Conservation (phyloP, 2,888 invertebrate species). For the Conomelus anceps region DNA sequence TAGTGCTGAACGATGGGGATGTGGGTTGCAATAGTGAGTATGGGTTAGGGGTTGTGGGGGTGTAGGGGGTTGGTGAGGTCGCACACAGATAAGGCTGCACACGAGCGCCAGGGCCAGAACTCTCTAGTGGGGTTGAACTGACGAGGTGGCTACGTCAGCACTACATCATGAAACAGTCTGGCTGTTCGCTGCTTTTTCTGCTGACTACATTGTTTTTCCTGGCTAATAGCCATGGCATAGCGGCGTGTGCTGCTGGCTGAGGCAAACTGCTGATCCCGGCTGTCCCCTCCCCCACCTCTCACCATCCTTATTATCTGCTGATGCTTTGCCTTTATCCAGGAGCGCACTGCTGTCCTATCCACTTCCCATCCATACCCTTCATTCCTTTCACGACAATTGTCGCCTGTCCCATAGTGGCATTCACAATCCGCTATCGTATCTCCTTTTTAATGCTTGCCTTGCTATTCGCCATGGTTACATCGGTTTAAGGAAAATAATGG, state of each 20-base stretch:
- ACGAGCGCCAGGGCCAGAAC: neutral
- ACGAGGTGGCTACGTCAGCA: slow-evolving; percentile 40
- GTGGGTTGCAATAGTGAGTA: slow-evolving; percentile 27
- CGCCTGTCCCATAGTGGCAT: neutral
- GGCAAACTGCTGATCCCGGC: slow-evolving; percentile 13
- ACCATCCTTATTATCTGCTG: slow-evolving; percentile 9
- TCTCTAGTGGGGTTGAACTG: neutral
- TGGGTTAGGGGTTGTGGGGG: slow-evolving; percentile 26
- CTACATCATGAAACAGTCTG: slow-evolving; percentile 12
- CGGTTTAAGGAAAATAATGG: neutral
- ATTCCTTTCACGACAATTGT: slow-evolving; percentile 18
- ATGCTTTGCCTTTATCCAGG: neutral
- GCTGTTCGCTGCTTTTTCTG: slow-evolving; percentile 12
- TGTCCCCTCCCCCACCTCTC: slow-evolving; percentile 5
- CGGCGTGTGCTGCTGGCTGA: slow-evolving; percentile 22
- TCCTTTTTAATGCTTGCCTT: neutral
- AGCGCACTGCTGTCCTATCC: slow-evolving; percentile 7
- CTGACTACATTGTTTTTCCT: slow-evolving; percentile 3
- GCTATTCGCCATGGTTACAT: neutral
- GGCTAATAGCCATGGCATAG: slow-evolving; percentile 26
- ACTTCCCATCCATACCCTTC: slow-evolving; percentile 21
- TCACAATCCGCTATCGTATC: neutral
- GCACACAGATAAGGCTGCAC: slow-evolving; percentile 42
- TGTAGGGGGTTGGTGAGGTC: slow-evolving; percentile 41
- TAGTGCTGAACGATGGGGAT: neutral